Evolutionary conservation across 1,140 invertebrate species (phyloP), one percentile per base, ranked within the genome.

Genomic region (Apis cerana): DNA sequence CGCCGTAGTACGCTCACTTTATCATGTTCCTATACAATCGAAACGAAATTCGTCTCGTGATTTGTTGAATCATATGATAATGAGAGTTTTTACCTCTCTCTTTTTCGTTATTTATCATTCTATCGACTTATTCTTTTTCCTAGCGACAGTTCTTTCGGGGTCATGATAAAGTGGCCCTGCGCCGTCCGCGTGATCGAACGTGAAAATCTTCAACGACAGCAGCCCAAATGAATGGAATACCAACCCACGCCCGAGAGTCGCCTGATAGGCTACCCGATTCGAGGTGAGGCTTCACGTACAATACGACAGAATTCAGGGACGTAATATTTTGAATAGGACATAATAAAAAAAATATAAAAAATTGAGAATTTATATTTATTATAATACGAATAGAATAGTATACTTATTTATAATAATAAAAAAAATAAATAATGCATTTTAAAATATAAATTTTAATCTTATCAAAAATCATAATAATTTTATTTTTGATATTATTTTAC

Each of bases 201-300:
- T 85, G 88, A 91, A 91, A 89, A 88, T 91, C 87, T 91, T 89
- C 84, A 88, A 88, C 87, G 85, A 86, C 85, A 85, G 76, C 85
- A 62, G 75, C 62, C 89, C 85, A 92, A 91, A 92, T 91, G 91
- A 92, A 92, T 91, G 91, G 89, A 91, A 92, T 91, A 90, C 90
- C 90, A 88, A 85, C 91, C 90, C 90, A 92, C 91, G 90, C 90
- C 83, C 88, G 75, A 82, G 84, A 80, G 82, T 81, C 71, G 82
- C 75, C 86, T 89, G 88, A 87, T 89, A 90, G 88, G 87, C 82
- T 89, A 81, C 71, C 70, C 78, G 75, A 78, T 68, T 33, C 86
- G 83, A 81, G 84, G 84, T 83, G 80, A 78, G 85, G 80, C 78
- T 84, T 80, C 81, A 68, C 78, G 75, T 88, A 88, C 84, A 62